Conservation (phyloP, 2,888 invertebrate species). For the Perithous albicinctus region DNA sequence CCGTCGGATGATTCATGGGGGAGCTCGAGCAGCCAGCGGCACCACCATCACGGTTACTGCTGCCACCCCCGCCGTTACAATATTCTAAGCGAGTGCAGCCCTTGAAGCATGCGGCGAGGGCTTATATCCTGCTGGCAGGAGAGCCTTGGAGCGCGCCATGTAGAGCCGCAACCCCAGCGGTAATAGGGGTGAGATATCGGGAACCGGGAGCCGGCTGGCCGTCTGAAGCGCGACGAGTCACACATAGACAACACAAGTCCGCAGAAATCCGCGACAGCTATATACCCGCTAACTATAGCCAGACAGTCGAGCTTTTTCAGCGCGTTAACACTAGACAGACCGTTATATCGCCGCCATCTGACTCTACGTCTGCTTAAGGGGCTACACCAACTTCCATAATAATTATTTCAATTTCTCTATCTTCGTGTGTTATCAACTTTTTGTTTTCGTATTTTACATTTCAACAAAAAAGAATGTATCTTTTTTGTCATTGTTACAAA, state of each 20-base stretch:
- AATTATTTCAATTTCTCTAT: too few relatives aligned
- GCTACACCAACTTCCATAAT: background rate
- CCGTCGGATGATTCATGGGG: slow-evolving; percentile 83
- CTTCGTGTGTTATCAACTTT: too few relatives aligned
- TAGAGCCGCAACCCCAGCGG: slow-evolving; percentile 8
- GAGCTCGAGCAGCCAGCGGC: slow-evolving; percentile 66
- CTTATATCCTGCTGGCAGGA: slow-evolving; percentile 30
- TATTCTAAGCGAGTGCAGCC: slow-evolving; percentile 77
- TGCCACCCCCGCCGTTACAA: slow-evolving; percentile 74
- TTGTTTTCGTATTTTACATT: too few relatives aligned
- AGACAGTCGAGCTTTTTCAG: slow-evolving; percentile 37
- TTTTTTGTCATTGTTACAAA: too few relatives aligned
- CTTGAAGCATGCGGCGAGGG: slow-evolving; percentile 61
- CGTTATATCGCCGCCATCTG: slow-evolving; percentile 1
- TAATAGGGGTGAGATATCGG: slow-evolving; percentile 55
- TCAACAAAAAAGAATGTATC: too few relatives aligned
- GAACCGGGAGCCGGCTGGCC: slow-evolving; percentile 59
- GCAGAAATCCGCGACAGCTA: slow-evolving; percentile 1
- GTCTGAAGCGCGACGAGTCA: slow-evolving; percentile 57
- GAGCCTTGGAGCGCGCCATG: slow-evolving; percentile 22
- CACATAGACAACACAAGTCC: slow-evolving; percentile 1
- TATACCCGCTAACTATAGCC: slow-evolving; percentile 15
- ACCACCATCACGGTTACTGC: slow-evolving; percentile 61
- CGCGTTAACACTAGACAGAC: slow-evolving; percentile 26
- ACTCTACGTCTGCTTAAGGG: background rate